Percentiles rank a stretch among this genome's conserved stretches.
These are phyloP conservation scores for Oxyura jamaicensis DNA, from an alignment of 2,113 vertebrate genomes.

Conservation along the genomic window DNA sequence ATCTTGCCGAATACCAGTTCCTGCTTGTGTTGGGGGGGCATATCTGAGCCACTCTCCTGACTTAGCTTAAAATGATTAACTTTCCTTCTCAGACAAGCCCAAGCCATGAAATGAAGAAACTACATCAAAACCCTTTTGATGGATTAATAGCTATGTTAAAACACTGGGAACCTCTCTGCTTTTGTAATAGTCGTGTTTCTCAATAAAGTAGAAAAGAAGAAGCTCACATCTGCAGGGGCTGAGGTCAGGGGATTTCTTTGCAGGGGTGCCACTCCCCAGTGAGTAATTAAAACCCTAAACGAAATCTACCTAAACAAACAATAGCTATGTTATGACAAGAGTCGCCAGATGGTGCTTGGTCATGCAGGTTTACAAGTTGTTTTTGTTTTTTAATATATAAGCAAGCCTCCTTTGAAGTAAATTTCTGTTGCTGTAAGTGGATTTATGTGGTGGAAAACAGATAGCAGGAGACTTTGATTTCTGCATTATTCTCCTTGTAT, in stretches of 20 bases:
- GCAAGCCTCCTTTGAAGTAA: neutral
- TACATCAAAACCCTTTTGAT: neutral
- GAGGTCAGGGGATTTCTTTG: neutral
- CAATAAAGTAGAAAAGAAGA: neutral
- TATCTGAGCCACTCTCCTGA: neutral
- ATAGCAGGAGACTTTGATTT: neutral
- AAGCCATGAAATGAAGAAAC: neutral
- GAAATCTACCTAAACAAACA: conserved; percentile 50
- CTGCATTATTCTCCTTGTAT: neutral
- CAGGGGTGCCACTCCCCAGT: neutral
- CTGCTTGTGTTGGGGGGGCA: neutral
- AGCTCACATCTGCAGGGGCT: neutral
- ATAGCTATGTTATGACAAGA: neutral
- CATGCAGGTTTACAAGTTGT: neutral
- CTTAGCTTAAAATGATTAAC: neutral
- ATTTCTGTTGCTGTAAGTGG: neutral
- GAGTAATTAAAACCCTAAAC: conserved; percentile 28
- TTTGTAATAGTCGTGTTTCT: neutral
- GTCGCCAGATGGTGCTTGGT: neutral
- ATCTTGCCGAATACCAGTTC: neutral
- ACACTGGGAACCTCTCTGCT: neutral
- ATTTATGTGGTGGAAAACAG: neutral
- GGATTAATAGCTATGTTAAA: neutral
- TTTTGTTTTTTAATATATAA: neutral
- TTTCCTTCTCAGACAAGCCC: neutral